Base-by-base conservation (phyloP, 2,888 invertebrate species). In the Megastigmus dorsalis region DNA sequence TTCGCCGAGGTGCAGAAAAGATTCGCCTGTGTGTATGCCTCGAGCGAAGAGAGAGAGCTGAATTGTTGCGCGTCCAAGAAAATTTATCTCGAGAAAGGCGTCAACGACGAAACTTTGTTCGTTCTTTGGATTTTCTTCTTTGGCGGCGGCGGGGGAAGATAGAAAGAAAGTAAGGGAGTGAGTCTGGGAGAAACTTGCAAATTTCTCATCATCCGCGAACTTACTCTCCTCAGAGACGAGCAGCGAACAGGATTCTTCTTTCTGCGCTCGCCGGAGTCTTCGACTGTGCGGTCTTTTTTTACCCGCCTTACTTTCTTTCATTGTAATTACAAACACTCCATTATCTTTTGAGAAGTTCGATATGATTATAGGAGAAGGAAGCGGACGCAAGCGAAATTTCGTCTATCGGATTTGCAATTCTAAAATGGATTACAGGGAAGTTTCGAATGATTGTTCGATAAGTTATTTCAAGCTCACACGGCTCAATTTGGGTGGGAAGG, bases 201-300 rank as follows among this genome's bases (percentile, higher is more conserved):
- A 75, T 70, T 67, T 75, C 67, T 75, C 71, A 71, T 75, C 75
- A 75, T 75, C n/a, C 65, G 60, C 62, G 43, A 75, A 75, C 75
- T 71, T 67, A 59, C 70, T 66, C 62, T 63, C 54, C 43, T 30
- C 7, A 23, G 55, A 7, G 18, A 33, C 33, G n/a, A 45, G 9
- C 3, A 41, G n/a, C n/a, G 20, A 45, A 43, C 23, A 59, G 30
- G 45, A 45, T 54, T 41, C 18, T 59, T 41, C 50, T 54, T n/a
- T 59, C 54, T 23, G 13, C 23, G 26, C 15, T 57, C 13, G 6
- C 5, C 9, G 28, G 2, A 45, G 30, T 48, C 43, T 23, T 59
- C 41, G 7, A 23, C 28, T 71, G 26, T 15, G 18, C 9, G 4
- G 7, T 38, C 30, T 30, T 36, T n/a, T n/a, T n/a, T n/a, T n/a